Base-by-base conservation (phyloP, 2,888 invertebrate species). In the Standfussiana lucernea region DNA sequence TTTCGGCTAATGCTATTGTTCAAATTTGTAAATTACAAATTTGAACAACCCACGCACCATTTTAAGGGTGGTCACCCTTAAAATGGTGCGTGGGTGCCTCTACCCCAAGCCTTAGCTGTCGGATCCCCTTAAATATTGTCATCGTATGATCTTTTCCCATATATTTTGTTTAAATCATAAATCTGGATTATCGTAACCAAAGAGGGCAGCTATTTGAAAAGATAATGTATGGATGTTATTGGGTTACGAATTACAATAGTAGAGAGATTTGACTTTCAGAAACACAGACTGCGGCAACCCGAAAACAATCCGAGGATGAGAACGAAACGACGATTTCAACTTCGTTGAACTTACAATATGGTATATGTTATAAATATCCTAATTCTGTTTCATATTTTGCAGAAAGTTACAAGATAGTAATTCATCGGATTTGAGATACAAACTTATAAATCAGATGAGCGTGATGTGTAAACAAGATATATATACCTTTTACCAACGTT, bases 361-460 rank as follows among this genome's bases (percentile, higher is more conserved):
- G 21, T 21, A 21, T 21, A 10, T 32, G 1, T 3, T 32, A 59
- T 18, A 0, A n/a, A n/a, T 13, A 66, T 45, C 3, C 21, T 40
- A 11, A 21, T 59, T 59, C 21, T 32, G 2, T 59, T n/a, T 35
- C 4, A 21, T 56, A 56, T 37, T 53, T 40, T 45, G 32, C 66
- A 50, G 18, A 40, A 68, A 64, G 28, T 53, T 53, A 69, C 32
- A 76, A 4, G 32, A 53, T n/a, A 75, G n/a, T 62, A 0, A 80
- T 80, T 83, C 84, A 40, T 72, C 4, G 24, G 70, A 77, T 75
- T 82, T 73, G 72, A 84, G 82, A 70, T 77, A 64, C 70, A 81
- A 72, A 42, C 61, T 62, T 75, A 75, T 86, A 85, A 83, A 82
- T 83, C 77, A 81, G 66, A 66, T 40, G 53, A 69, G 42, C 50